Base-by-base conservation (phyloP, 2,113 vertebrate species). In the Urocitellus parryii region DNA sequence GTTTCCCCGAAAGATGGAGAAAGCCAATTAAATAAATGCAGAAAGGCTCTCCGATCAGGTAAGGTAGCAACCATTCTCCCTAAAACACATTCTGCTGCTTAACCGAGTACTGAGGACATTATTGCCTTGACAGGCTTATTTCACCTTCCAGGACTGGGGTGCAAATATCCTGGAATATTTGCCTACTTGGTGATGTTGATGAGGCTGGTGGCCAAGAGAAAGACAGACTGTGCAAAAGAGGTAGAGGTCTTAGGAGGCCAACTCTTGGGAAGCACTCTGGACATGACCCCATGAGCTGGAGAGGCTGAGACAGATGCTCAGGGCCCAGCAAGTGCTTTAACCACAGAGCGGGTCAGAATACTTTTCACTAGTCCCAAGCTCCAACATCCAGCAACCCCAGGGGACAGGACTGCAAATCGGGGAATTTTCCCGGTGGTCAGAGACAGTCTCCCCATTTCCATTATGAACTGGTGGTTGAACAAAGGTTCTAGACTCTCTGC, bases 31-130 rank as follows among this genome's bases (percentile, higher is more conserved):
- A 77, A 83, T 16, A 58, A 81, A 90, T 74, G 67, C 29, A 88
- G 73, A 77, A 91, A 77, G 68, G 58, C 65, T 83, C 29, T 87
- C 68, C 80, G 85, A 88, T 88, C 91, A 94, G 80, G 88, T 51
- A 91, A 13, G 29, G 7, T 53, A 63, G 48, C 89, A 56, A 34
- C 34, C 29, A 67, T 61, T 29, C 72, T 67, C 24, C 37, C 70
- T 56, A 80, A 65, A 83, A 76, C 22, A 81, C 32, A 53, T 45
- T 70, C 72, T 24, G 0, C 51, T 18, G 34, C 37, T 91, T 61
- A 92, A 25, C 18, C 4, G 34, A 77, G 82, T 37, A 20, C n/a
- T 63, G 67, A 86, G 70, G 83, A 77, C 63, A 70, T 5, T 18
- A 25, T 17, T 65, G 83, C 32, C 51, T 94, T 82, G 77, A 67